A percentile compares a stretch with the other conserved stretches of the same genome.
phyloP scores from a whole-genome alignment of 1,140 invertebrate genomes.

The Lepidostoma basale region DNA sequence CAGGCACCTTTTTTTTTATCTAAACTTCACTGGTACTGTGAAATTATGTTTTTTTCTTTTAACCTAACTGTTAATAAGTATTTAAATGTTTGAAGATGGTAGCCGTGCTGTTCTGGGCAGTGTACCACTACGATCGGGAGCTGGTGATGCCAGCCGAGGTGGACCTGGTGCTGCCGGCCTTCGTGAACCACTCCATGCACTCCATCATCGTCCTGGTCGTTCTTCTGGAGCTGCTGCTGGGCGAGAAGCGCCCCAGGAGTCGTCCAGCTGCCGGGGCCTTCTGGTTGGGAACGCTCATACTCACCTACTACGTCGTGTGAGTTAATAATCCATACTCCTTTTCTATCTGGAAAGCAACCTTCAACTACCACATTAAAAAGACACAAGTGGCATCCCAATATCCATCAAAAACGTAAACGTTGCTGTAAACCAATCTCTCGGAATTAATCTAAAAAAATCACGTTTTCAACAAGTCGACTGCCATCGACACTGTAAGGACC shows the following conservation, averaged over 20 bases:
- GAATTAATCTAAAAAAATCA: no score
- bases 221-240: conserved; percentile 54
- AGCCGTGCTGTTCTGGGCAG: conserved; percentile 68
- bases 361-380: no score
- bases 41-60: no score
- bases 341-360: background rate
- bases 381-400: no score
- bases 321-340: background rate
- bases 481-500: no score
- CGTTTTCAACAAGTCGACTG: no score
- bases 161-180: conserved; percentile 67
- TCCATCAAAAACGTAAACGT: background rate
- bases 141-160: conserved; percentile 68
- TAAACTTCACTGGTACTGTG: no score
- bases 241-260: conserved; percentile 49
- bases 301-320: conserved; percentile 32
- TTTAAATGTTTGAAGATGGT: conserved; percentile 64
- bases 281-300: conserved; percentile 28
- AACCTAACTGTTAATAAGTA: no score
- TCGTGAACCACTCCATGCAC: conserved; percentile 74
- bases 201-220: conserved; percentile 59
- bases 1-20: no score
- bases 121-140: conserved; percentile 71
- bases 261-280: conserved; percentile 45
- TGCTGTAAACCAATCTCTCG: background rate